phyloP scores from a whole-genome alignment of 2,797 vertebrate genomes.

The Peromyscus nudipes region DNA sequence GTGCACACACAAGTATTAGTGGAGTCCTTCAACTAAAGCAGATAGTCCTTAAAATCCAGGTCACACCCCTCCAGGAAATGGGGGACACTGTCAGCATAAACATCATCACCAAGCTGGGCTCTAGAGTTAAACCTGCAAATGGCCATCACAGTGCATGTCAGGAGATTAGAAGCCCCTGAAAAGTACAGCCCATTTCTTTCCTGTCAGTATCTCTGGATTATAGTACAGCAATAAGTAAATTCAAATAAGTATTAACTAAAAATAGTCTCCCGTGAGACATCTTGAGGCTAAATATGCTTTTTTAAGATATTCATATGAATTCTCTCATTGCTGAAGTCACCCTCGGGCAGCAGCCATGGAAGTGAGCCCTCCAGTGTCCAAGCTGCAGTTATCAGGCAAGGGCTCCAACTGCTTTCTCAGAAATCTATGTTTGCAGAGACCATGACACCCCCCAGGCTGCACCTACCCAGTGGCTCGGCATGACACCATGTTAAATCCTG shows the following conservation, averaged over 20 bases:
- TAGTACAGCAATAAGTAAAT: background rate
- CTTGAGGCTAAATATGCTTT: background rate
- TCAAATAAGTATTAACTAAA: slow-evolving; percentile 27
- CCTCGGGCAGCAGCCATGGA: background rate
- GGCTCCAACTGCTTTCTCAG: background rate
- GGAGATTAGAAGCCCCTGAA: background rate
- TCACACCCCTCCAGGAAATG: background rate
- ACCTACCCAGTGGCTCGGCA: background rate
- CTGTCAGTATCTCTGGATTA: background rate
- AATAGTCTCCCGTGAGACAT: background rate
- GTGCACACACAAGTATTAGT: background rate
- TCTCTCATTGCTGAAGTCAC: background rate
- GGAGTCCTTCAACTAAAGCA: background rate
- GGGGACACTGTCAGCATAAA: background rate
- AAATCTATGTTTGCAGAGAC: background rate
- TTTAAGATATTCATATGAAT: background rate
- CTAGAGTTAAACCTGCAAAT: background rate
- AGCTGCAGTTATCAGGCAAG: background rate
- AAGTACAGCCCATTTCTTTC: background rate
- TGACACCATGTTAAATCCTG: background rate
- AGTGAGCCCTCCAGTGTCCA: background rate
- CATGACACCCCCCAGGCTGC: background rate
- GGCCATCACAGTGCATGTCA: background rate
- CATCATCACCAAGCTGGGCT: background rate
- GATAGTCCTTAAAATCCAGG: slow-evolving; percentile 6